These are phyloP conservation scores for Trimorus sp. DNA, from an alignment of 2,888 invertebrate genomes.

Conservation along the genomic window DNA sequence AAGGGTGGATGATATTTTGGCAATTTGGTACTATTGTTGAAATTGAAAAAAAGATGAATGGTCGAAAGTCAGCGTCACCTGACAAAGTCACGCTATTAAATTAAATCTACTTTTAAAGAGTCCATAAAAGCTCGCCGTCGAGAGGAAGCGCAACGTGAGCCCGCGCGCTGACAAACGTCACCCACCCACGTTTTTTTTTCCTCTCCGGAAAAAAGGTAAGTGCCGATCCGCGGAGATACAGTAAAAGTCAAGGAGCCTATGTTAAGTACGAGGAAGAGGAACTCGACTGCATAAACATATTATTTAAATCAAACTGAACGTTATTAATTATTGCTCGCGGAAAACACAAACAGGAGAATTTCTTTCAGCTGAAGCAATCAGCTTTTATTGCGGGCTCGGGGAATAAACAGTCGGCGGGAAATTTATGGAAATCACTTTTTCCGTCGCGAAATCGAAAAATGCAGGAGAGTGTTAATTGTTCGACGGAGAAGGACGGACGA, in stretches of 20 bases:
- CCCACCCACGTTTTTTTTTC: constrained; percentile 54
- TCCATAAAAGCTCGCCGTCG: constrained; percentile 44
- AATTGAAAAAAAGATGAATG: background rate
- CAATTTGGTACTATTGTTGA: background rate
- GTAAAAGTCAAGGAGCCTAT: constrained; percentile 63
- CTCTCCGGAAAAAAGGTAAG: constrained; percentile 48
- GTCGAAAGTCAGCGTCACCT: constrained; percentile 22
- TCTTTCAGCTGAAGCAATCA: constrained; percentile 47
- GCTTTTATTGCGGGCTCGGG: too few species aligned
- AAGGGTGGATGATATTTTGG: background rate
- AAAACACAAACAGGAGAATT: constrained; percentile 48
- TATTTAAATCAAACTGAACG: constrained; percentile 56
- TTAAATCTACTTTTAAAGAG: constrained; percentile 39
- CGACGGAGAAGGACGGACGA: background rate
- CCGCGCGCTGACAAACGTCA: constrained; percentile 51
- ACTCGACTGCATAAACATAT: constrained; percentile 58
- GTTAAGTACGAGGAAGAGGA: constrained; percentile 63
- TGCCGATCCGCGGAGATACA: constrained; percentile 47
- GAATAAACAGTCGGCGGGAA: too few species aligned
- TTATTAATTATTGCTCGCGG: constrained; percentile 59
- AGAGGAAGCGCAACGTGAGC: constrained; percentile 52
- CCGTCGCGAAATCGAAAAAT: too few species aligned
- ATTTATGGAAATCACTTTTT: too few species aligned
- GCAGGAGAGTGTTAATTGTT: background rate
- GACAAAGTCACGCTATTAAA: constrained; percentile 33